Evolutionary conservation across 1,140 invertebrate genomes (phyloP).

Genomic region (Apolygus lucorum): DNA sequence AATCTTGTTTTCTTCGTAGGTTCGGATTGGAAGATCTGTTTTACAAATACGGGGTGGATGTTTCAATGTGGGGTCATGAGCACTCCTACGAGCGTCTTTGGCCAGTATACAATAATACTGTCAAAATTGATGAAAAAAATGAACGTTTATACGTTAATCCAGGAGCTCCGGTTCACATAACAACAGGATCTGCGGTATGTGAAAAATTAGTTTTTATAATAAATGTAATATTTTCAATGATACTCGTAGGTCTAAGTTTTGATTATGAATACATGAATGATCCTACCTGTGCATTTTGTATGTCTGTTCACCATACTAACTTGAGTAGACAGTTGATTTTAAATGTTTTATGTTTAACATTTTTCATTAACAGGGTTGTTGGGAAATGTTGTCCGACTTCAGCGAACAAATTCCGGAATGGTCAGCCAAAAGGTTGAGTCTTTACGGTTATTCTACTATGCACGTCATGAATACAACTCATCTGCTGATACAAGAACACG

Average conservation of each 20-base stretch:
- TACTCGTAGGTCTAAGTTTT: no score
- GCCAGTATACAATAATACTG: conserved; percentile 79
- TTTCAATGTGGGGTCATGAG: conserved; percentile 92
- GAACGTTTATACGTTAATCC: conserved; percentile 74
- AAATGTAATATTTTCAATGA: no score
- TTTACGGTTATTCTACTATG: conserved; percentile 90
- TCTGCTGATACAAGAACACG: conserved; percentile 83
- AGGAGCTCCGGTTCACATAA: conserved; percentile 82
- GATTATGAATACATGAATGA: no score
- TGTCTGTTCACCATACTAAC: no score
- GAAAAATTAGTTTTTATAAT: no score
- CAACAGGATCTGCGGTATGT: conserved; percentile 83
- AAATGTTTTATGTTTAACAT: no score
- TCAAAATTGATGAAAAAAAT: conserved; percentile 65
- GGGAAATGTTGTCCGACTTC: conserved; percentile 41
- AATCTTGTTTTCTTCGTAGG: conserved; percentile 33
- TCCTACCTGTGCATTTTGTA: no score
- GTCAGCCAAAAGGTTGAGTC: conserved; percentile 75
- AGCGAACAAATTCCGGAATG: conserved; percentile 46
- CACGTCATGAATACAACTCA: conserved; percentile 76
- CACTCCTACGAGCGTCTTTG: conserved; percentile 90
- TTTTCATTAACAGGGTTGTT: not conserved
- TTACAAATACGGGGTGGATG: conserved; percentile 78
- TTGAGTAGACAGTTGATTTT: no score
- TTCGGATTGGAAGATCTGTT: conserved; percentile 73